Evolutionary conservation across 2,797 vertebrate species (phyloP).

Genomic region (Oophaga sylvatica): DNA sequence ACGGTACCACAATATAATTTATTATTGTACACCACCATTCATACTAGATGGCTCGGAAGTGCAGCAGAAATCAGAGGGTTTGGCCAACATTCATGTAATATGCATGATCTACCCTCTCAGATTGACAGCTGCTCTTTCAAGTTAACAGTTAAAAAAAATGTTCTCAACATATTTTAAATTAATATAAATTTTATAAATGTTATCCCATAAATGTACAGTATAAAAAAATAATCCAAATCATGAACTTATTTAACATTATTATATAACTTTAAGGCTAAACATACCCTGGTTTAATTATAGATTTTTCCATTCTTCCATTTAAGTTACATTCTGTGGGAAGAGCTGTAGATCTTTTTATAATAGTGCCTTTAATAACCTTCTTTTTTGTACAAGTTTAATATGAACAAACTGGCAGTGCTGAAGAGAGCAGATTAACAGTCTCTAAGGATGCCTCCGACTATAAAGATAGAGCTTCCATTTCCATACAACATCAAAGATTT

Average conservation of each 20-base stretch:
- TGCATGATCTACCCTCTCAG: neutral
- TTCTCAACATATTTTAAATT: too few species aligned
- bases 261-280: neutral
- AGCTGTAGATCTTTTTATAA: constrained; percentile 29
- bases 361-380: constrained; percentile 55
- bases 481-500: constrained; percentile 66
- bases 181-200: too few species aligned
- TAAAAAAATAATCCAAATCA: neutral
- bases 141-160: neutral
- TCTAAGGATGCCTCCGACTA: constrained; percentile 65
- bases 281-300: neutral
- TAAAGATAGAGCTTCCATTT: constrained; percentile 70
- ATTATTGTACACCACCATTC: too few species aligned
- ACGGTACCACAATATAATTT: too few species aligned
- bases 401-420: constrained; percentile 64
- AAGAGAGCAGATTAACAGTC: constrained; percentile 68
- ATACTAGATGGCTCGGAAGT: too few species aligned
- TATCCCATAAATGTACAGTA: too few species aligned
- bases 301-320: neutral
- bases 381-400: constrained; percentile 65
- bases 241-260: neutral
- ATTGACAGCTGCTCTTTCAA: neutral
- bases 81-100: too few species aligned
- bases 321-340: neutral
- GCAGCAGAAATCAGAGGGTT: too few species aligned